Evolutionary conservation across 2,113 vertebrate species (phyloP).

Genomic region (Piliocolobus tephrosceles): DNA sequence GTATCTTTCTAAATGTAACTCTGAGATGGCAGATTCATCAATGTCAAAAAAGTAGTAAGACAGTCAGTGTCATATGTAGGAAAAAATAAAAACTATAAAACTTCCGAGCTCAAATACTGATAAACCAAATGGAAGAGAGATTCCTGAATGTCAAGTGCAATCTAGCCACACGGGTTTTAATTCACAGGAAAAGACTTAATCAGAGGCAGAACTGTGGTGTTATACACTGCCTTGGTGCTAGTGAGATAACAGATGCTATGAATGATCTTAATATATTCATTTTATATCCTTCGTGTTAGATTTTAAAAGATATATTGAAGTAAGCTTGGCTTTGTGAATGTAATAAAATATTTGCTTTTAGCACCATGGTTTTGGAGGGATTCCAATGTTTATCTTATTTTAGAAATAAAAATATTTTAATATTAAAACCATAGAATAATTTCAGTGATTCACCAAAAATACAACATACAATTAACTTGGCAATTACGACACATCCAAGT

Average conservation of each 20-base stretch:
- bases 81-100: background rate
- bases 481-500: background rate
- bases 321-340: background rate
- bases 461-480: background rate
- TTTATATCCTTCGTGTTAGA: background rate
- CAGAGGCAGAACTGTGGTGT: background rate
- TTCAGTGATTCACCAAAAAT: background rate
- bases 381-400: background rate
- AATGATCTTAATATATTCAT: conserved; percentile 12
- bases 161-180: background rate
- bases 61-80: background rate
- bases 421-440: background rate
- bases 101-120: background rate
- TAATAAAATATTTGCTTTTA: conserved; percentile 29
- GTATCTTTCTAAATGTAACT: conserved; percentile 36
- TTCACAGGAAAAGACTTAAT: background rate
- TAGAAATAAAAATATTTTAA: background rate
- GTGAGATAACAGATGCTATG: conserved; percentile 8
- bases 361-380: background rate
- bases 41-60: conserved; percentile 6
- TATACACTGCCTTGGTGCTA: background rate
- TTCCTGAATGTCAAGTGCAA: background rate
- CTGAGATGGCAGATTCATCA: background rate
- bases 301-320: background rate
- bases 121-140: background rate